Evolutionary conservation across 1,140 invertebrate genomes (phyloP).

Genomic region (Pseudoatta argentina): DNA sequence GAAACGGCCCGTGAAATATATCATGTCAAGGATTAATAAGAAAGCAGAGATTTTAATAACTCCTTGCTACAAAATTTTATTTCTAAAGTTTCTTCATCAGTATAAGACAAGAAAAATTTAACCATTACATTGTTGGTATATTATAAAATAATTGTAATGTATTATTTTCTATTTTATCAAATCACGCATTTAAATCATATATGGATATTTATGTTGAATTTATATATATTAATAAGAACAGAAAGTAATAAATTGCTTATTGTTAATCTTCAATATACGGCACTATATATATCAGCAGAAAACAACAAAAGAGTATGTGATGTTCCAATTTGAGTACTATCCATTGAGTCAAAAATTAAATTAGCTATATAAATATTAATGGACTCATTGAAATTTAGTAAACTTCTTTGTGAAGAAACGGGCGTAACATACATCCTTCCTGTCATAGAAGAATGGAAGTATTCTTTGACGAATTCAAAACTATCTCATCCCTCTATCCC

Average conservation of each 20-base stretch:
- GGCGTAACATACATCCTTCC: neutral
- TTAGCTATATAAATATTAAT: slow-evolving; percentile 38
- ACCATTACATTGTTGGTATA: neutral
- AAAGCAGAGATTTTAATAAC: neutral
- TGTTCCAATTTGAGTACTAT: neutral
- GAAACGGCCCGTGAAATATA: slow-evolving; percentile 15
- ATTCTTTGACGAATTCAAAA: slow-evolving; percentile 30
- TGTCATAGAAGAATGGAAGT: neutral
- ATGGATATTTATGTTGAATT: neutral
- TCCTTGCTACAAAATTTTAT: neutral
- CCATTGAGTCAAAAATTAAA: neutral
- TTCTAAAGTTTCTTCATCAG: neutral
- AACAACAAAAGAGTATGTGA: neutral
- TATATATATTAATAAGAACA: neutral
- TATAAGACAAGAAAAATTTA: neutral
- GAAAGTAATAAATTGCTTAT: slow-evolving; percentile 2
- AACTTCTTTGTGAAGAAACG: neutral
- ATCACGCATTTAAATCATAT: neutral
- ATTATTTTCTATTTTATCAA: slow-evolving; percentile 1
- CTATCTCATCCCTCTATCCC: slow-evolving; percentile 16
- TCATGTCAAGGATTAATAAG: neutral
- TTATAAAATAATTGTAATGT: neutral
- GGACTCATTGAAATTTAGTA: neutral
- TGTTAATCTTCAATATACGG: neutral
- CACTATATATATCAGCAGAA: neutral